Percentiles rank a stretch among this genome's conserved stretches.
phyloP scores from a whole-genome alignment of 2,113 vertebrate genomes.

The Syngnathus floridae region DNA sequence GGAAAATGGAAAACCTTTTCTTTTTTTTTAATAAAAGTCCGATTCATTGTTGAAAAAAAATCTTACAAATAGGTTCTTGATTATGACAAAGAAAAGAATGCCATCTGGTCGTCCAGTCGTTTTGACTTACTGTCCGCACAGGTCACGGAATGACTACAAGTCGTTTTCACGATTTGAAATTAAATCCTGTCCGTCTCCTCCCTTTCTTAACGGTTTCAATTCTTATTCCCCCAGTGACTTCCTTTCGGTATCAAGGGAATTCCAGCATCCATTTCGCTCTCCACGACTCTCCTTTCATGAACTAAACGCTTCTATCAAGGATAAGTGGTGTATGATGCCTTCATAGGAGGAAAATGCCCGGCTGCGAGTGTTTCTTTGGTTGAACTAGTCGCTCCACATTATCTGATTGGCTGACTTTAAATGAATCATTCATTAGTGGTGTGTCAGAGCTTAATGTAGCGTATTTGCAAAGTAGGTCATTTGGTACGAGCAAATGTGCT shows the following conservation, averaged over 20 bases:
- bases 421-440: constrained; percentile 68
- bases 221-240: constrained; percentile 33
- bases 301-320: constrained; percentile 54
- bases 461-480: constrained; percentile 66
- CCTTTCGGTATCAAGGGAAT: constrained; percentile 44
- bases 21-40: too few relatives aligned
- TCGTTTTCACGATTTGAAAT: not conserved
- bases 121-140: too few relatives aligned
- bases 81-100: too few relatives aligned
- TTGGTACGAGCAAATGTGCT: constrained; percentile 54
- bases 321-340: constrained; percentile 52
- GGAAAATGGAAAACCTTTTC: too few relatives aligned
- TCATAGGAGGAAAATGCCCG: constrained; percentile 34
- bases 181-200: not conserved
- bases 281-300: constrained; percentile 39
- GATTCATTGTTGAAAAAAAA: too few relatives aligned
- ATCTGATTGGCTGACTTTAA: constrained; percentile 62
- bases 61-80: too few relatives aligned
- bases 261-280: constrained; percentile 36
- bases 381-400: constrained; percentile 47
- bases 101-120: too few relatives aligned
- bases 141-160: not conserved
- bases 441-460: constrained; percentile 61
- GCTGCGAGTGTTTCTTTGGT: constrained; percentile 44
- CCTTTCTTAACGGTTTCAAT: constrained; percentile 25